Evolutionary conservation across 2,797 vertebrate genomes (phyloP).

Genomic region (Eremophila alpestris): DNA sequence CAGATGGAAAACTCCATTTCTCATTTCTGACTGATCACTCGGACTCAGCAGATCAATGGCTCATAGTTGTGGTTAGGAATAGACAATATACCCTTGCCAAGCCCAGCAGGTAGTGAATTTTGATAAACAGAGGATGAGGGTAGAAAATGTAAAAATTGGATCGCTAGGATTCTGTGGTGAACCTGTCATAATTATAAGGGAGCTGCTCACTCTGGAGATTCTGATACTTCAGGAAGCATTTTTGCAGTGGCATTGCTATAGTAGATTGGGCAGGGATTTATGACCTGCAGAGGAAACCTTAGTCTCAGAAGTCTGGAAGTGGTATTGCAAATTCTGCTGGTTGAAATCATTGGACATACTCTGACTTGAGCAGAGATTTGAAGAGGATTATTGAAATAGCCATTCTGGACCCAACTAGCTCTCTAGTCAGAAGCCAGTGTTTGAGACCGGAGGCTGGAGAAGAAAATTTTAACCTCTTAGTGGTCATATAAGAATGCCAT

Average conservation of each 20-base stretch:
- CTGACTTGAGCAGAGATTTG: not conserved
- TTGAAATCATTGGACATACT: not conserved
- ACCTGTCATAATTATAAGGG: not conserved
- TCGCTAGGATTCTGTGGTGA: not conserved
- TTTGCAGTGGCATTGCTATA: not conserved
- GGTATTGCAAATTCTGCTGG: not conserved
- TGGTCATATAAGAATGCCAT: not conserved
- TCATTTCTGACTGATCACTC: not conserved
- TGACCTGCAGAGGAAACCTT: not conserved
- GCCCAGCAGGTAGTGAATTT: conserved; percentile 7
- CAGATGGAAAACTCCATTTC: not conserved
- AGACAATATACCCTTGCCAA: conserved; percentile 19
- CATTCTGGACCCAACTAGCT: not conserved
- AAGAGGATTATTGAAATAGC: not conserved
- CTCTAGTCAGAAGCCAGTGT: not conserved
- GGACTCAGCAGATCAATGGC: not conserved
- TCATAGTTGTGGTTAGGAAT: not conserved
- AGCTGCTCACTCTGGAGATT: not conserved
- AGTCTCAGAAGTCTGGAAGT: not conserved
- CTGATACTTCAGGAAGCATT: not conserved
- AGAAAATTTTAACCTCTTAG: not conserved
- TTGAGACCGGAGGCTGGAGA: not conserved
- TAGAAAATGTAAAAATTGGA: not conserved
- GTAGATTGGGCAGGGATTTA: not conserved
- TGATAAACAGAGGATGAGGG: not conserved